Evolutionary conservation across 2,888 invertebrate species (phyloP).

Genomic region (Sceliomorpha sp.): DNA sequence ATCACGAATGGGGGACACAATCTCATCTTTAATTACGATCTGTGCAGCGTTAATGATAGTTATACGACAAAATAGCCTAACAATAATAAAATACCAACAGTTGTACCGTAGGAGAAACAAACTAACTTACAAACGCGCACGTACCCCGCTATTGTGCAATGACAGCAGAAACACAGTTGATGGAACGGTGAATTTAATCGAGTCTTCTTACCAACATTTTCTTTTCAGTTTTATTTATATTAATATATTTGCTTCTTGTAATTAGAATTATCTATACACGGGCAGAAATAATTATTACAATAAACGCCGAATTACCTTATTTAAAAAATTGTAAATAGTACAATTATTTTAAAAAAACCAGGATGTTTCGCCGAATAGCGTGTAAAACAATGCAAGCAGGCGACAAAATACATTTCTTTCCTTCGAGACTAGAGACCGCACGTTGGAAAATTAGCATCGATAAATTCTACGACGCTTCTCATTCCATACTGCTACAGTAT

Average conservation of each 20-base stretch:
- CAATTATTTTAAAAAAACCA: slow-evolving; percentile 1
- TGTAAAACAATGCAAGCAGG: slow-evolving; percentile 51
- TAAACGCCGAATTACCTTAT: too few relatives aligned
- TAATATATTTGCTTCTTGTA: too few relatives aligned
- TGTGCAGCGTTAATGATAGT: slow-evolving; percentile 72
- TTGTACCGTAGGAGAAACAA: slow-evolving; percentile 53
- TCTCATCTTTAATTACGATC: slow-evolving; percentile 75
- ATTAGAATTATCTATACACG: too few relatives aligned
- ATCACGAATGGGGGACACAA: slow-evolving; percentile 69
- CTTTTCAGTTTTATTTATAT: too few relatives aligned
- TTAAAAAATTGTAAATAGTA: too few relatives aligned
- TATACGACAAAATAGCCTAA: slow-evolving; percentile 64
- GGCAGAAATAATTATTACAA: too few relatives aligned
- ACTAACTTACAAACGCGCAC: slow-evolving; percentile 47
- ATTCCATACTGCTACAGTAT: slow-evolving; percentile 67
- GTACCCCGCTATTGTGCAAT: slow-evolving; percentile 55
- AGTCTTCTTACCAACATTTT: slow-evolving; percentile 27
- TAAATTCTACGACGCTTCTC: slow-evolving; percentile 77
- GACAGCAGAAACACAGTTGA: slow-evolving; percentile 46
- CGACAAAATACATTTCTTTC: slow-evolving; percentile 71
- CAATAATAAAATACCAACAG: slow-evolving; percentile 70
- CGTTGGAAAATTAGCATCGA: slow-evolving; percentile 80
- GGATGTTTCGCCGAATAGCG: slow-evolving; percentile 22
- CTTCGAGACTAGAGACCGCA: slow-evolving; percentile 66
- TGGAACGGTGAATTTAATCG: slow-evolving; percentile 46